phyloP scores from a whole-genome alignment of 2,113 vertebrate species.

The Grus americana region DNA sequence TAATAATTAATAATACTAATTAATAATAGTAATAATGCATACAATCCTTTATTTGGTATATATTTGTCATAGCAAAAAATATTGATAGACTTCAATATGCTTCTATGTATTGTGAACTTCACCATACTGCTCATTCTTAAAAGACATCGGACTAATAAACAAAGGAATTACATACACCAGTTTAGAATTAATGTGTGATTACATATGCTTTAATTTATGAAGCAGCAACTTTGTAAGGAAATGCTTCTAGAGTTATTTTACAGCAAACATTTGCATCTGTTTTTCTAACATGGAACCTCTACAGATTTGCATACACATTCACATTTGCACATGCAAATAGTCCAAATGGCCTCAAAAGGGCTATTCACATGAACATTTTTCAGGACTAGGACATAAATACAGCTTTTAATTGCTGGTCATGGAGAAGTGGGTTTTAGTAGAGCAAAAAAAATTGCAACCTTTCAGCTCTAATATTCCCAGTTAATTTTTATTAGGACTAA shows the following conservation, averaged over 20 bases:
- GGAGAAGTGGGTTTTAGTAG: neutral
- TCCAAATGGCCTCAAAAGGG: neutral
- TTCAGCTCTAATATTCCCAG: neutral
- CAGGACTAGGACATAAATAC: neutral
- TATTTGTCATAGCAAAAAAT: neutral
- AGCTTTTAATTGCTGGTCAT: neutral
- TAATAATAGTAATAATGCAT: neutral
- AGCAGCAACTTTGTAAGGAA: slow-evolving; percentile 11
- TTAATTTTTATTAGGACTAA: neutral
- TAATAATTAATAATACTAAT: neutral
- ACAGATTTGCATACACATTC: neutral
- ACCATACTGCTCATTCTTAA: neutral
- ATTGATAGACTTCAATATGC: neutral
- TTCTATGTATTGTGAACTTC: neutral
- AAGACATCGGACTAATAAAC: neutral
- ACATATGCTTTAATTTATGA: neutral
- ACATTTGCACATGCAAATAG: neutral
- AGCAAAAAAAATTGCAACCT: neutral
- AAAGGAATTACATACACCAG: neutral
- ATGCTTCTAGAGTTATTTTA: neutral
- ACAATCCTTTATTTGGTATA: neutral
- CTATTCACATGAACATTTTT: neutral
- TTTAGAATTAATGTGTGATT: neutral
- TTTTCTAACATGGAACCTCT: neutral
- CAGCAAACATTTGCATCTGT: neutral